phyloP scores from a whole-genome alignment of 2,888 invertebrate species.

The Opisthograptis luteolata region DNA sequence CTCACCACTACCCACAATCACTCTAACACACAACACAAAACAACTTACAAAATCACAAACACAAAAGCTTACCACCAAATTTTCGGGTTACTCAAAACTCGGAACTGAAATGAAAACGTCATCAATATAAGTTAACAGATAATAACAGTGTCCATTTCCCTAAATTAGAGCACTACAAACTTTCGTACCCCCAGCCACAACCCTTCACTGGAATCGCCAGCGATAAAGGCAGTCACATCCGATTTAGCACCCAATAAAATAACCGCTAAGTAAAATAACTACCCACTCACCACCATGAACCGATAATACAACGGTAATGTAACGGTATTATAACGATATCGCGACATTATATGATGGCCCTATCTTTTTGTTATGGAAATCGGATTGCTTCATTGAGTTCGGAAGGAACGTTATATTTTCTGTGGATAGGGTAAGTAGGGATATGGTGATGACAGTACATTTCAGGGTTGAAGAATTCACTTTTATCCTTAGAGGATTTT shows the following conservation, averaged over 20 bases:
- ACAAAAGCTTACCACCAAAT: no score
- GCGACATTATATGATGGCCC: conserved; percentile 6
- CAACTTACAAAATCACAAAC: not conserved
- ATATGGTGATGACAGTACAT: no score
- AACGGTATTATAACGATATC: conserved; percentile 23
- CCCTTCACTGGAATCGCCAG: conserved; percentile 26
- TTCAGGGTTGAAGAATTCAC: no score
- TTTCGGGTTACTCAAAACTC: not conserved
- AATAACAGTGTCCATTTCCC: conserved; percentile 13
- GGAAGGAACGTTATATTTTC: conserved; percentile 32
- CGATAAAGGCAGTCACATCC: conserved; percentile 34
- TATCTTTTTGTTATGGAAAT: conserved; percentile 54
- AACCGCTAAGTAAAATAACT: conserved; percentile 37
- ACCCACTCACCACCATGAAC: conserved; percentile 31
- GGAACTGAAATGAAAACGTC: not conserved
- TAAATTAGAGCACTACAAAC: conserved; percentile 20
- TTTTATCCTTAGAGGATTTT: no score
- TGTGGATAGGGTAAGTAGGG: not conserved
- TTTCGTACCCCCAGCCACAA: conserved; percentile 17
- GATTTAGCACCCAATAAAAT: conserved; percentile 38
- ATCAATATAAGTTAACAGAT: conserved; percentile 1
- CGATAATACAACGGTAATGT: conserved; percentile 23
- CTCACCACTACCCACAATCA: no score
- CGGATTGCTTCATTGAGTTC: conserved; percentile 38
- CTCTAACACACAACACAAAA: not conserved